These are phyloP conservation scores for Uloborus diversus DNA, from an alignment of 1,140 invertebrate genomes.

Conservation along the genomic window DNA sequence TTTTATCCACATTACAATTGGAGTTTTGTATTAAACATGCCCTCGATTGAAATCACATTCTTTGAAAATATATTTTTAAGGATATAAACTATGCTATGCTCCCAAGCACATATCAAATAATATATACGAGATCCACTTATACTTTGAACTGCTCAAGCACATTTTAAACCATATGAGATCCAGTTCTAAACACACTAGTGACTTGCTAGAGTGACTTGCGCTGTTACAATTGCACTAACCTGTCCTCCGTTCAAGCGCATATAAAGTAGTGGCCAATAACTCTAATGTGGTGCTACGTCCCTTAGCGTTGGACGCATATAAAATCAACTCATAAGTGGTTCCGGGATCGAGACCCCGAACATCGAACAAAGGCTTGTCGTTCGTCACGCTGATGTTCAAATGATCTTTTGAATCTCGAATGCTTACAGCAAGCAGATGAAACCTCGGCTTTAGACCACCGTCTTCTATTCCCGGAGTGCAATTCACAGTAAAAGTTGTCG, in stretches of 20 bases:
- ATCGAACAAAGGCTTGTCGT: conserved; percentile 58
- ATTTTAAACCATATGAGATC: no score
- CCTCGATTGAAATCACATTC: no score
- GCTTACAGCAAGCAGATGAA: conserved; percentile 80
- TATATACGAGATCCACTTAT: no score
- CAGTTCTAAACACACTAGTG: no score
- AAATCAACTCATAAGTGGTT: conserved; percentile 58
- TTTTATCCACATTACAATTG: no score
- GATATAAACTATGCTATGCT: no score
- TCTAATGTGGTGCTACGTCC: conserved; percentile 56
- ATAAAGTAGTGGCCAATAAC: conserved; percentile 52
- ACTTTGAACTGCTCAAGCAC: no score
- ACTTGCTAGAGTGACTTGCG: no score
- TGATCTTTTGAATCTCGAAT: background rate
- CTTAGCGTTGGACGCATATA: conserved; percentile 59
- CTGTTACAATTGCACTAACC: no score
- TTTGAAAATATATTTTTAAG: no score
- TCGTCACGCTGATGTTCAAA: conserved; percentile 25
- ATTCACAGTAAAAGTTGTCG: conserved; percentile 18
- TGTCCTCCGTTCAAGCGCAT: conserved; percentile 38
- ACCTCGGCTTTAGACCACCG: conserved; percentile 82
- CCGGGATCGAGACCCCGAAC: conserved; percentile 58
- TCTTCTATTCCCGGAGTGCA: conserved; percentile 74
- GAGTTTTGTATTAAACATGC: no score
- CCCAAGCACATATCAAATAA: no score